Evolutionary conservation across 2,113 vertebrate species (phyloP).

Genomic region (Recurvirostra avosetta): DNA sequence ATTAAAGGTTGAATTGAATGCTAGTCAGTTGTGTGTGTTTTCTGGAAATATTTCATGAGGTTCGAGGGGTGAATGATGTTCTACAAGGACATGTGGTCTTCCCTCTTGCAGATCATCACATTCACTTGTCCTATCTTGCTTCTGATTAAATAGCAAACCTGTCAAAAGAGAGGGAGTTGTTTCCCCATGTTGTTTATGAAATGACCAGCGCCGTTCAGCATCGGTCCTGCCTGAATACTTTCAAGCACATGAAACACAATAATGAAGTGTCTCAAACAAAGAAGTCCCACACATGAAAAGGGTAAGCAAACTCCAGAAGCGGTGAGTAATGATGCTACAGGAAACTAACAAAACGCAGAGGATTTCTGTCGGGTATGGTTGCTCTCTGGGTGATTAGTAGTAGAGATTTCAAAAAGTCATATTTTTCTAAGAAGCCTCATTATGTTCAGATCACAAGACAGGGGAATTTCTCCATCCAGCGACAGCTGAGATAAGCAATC

Average conservation of each 20-base stretch:
- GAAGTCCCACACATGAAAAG: neutral
- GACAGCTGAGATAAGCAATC: neutral
- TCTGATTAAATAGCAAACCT: neutral
- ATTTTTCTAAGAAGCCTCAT: neutral
- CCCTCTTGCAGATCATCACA: neutral
- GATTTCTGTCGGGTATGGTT: neutral
- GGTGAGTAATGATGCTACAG: neutral
- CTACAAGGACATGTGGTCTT: neutral
- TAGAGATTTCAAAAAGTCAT: neutral
- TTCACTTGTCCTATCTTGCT: neutral
- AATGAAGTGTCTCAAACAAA: neutral
- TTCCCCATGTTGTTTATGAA: neutral
- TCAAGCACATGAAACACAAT: neutral
- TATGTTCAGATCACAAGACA: neutral
- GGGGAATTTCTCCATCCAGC: neutral
- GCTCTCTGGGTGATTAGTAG: neutral
- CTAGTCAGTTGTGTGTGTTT: neutral
- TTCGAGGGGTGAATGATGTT: neutral
- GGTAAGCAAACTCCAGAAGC: neutral
- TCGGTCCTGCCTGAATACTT: neutral
- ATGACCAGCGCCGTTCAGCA: neutral
- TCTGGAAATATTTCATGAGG: neutral
- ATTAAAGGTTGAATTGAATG: neutral
- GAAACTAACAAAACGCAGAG: neutral
- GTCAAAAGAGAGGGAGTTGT: neutral